phyloP scores from a whole-genome alignment of 2,113 vertebrate species.

The Anhinga rufa region DNA sequence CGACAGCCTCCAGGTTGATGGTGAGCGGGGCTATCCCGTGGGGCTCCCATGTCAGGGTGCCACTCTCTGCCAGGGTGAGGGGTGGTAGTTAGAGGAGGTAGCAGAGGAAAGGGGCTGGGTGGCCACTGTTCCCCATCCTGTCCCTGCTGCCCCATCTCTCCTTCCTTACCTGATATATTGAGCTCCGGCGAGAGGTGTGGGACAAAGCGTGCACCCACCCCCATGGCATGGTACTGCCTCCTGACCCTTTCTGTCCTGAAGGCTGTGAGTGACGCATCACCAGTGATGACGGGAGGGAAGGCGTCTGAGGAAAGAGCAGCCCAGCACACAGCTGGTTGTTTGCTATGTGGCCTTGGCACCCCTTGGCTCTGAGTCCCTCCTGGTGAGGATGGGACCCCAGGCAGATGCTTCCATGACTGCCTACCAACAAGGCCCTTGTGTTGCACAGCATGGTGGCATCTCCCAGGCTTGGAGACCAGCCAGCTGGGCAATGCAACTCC shows the following conservation, averaged over 20 bases:
- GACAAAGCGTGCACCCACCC: neutral
- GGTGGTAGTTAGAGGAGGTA: neutral
- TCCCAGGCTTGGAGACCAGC: neutral
- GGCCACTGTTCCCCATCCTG: no score
- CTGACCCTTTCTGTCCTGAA: slow-evolving; percentile 31
- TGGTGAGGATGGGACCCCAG: neutral
- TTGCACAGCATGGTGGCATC: neutral
- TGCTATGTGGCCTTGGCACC: neutral
- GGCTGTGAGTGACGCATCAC: neutral
- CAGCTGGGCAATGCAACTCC: neutral
- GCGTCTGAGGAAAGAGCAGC: slow-evolving; percentile 19
- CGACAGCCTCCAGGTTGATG: neutral
- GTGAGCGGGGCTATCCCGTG: fast-evolving
- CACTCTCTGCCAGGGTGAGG: neutral
- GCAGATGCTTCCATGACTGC: neutral
- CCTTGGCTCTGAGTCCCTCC: neutral
- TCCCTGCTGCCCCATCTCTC: neutral
- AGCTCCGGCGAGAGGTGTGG: slow-evolving; percentile 5
- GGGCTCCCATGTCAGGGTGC: slow-evolving; percentile 19
- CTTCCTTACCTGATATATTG: slow-evolving; percentile 18
- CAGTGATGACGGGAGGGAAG: neutral
- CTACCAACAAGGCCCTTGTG: neutral
- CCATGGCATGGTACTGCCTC: neutral
- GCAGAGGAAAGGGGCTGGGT: neutral
- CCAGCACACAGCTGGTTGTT: neutral